These are phyloP conservation scores for Crotalus horridus DNA, from an alignment of 2,113 vertebrate genomes.

Conservation along the genomic window DNA sequence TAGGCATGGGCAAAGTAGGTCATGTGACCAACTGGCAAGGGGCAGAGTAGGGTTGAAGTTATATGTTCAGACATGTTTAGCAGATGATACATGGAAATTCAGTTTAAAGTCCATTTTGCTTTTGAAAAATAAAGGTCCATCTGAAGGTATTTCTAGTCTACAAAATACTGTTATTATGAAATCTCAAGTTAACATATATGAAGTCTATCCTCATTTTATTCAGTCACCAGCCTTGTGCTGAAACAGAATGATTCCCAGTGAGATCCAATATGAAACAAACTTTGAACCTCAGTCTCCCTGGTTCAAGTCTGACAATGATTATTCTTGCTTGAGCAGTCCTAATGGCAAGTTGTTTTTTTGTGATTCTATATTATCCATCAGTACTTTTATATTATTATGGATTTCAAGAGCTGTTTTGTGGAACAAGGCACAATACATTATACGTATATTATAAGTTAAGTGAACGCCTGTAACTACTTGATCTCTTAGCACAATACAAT, in stretches of 20 bases:
- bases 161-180: background rate
- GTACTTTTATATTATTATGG: background rate
- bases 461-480: constrained; percentile 32
- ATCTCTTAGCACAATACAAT: constrained; percentile 5
- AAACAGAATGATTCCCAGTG: background rate
- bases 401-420: background rate
- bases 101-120: background rate
- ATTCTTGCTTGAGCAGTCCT: background rate
- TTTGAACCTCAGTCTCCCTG: background rate
- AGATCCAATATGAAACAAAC: background rate
- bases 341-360: background rate
- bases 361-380: background rate
- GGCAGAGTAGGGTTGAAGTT: background rate
- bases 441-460: constrained; percentile 15
- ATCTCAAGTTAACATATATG: background rate
- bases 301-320: background rate
- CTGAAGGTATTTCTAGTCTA: background rate
- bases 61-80: background rate
- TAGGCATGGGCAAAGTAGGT: background rate
- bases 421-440: background rate
- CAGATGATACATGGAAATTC: background rate
- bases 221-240: background rate
- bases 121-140: background rate
- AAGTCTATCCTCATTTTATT: background rate
- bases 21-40: background rate